Base-by-base conservation (phyloP, 2,113 vertebrate species). In the Uria lomvia region DNA sequence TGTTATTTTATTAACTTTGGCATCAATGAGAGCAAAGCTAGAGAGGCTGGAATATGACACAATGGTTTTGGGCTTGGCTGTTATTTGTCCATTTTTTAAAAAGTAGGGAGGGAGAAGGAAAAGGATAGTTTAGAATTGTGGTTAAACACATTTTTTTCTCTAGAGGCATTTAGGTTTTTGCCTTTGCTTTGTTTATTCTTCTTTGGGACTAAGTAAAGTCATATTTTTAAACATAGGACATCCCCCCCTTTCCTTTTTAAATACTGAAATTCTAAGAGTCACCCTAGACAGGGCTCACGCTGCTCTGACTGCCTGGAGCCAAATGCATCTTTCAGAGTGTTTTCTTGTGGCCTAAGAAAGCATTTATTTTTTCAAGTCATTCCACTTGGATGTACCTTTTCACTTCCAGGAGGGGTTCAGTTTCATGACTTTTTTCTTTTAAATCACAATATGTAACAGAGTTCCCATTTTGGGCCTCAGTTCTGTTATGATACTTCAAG, bases 181-280 rank as follows among this genome's bases (percentile, higher is more conserved):
- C 55, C 86, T 97, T 96, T 93, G 68, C 96, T 97, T 97, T 97
- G 95, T 98, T 97, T 97, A 97, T 94, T 91, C 96, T 91, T 97
- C 68, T 71, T 27, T 66, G 77, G 84, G 90, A 90, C 95, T 94
- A 91, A 97, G 92, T 96, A 87, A 97, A 96, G 93, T 80, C 66
- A 14, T 84, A 67, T 96, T 97, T 96, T 98, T 94, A 98, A 96
- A 97, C 94, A 96, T 2, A 94, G 94, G 87, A 74, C 89, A 91
- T 94, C 73, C 30, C 89, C 89, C 68, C 52, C 56, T 87, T 95
- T 82, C 58, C 32, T 88, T 96, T 95, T 95, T 20, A 73, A n/a
- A 88, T 90, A 66, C 47, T 83, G 77, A 83, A 90, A 83, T 91
- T 59, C 81, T 83, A 50, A 67, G 70, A 85, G 53, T 62, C 58